These are phyloP conservation scores for Psettodes erumei DNA, from an alignment of 2,113 vertebrate species.

Conservation along the genomic window DNA sequence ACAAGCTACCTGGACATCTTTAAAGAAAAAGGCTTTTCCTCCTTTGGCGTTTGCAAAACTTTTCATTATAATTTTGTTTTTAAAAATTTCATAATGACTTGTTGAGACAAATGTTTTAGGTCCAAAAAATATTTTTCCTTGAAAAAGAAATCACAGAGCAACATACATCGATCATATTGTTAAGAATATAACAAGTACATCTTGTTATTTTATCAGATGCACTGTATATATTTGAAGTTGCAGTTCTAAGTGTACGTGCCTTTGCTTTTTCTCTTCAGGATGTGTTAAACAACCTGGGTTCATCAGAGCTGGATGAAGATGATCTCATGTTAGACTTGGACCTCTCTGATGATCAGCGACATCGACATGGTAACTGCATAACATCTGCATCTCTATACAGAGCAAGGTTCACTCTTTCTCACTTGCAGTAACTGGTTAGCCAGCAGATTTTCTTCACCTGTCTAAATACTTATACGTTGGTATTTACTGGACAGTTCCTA, in stretches of 20 bases:
- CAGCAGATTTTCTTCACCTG: neutral
- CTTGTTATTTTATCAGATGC: neutral
- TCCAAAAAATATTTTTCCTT: neutral
- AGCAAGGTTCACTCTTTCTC: neutral
- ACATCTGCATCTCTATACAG: neutral
- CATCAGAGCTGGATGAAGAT: constrained; percentile 97
- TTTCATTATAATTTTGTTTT: too few relatives aligned
- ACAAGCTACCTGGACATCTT: constrained; percentile 2
- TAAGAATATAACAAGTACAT: neutral
- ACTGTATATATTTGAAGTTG: neutral
- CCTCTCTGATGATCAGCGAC: constrained; percentile 92
- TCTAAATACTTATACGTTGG: neutral
- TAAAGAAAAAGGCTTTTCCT: constrained; percentile 17
- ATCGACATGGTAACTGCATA: constrained; percentile 85
- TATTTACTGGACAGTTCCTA: neutral
- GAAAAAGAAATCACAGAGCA: neutral
- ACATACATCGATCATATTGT: neutral
- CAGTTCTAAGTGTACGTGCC: neutral
- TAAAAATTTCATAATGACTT: neutral
- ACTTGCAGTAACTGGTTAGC: neutral
- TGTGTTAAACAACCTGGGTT: constrained; percentile 95
- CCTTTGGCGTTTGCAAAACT: neutral
- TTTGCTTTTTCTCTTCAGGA: constrained; percentile 82
- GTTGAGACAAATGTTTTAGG: neutral
- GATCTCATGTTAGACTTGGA: constrained; percentile 98